Evolutionary conservation across 2,113 vertebrate species (phyloP).

Genomic region (Psilopsiagon aurifrons): DNA sequence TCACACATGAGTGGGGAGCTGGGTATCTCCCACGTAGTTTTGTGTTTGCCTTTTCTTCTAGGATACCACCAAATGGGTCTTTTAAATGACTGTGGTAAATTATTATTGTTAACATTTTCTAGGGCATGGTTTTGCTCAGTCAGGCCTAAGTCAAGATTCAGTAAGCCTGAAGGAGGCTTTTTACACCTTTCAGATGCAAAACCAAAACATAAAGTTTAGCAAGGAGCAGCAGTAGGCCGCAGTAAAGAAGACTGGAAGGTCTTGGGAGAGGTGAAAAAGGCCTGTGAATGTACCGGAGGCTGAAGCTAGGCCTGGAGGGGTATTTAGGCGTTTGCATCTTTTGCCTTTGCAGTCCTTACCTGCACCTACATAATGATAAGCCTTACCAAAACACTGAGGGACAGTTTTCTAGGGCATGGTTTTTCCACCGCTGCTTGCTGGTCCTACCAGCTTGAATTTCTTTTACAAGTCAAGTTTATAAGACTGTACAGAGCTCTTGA

Average conservation of each 20-base stretch:
- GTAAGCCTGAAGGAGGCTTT: neutral
- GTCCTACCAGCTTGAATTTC: neutral
- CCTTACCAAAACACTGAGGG: rapidly evolving
- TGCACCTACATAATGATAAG: neutral
- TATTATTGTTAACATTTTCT: neutral
- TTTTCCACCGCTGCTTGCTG: neutral
- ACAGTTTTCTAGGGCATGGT: neutral
- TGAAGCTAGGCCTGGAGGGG: neutral
- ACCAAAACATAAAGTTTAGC: neutral
- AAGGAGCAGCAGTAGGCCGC: neutral
- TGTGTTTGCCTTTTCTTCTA: neutral
- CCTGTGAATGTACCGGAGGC: neutral
- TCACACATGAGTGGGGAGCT: neutral
- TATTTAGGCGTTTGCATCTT: neutral
- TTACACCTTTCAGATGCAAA: neutral
- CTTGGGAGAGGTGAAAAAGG: neutral
- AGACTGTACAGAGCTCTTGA: neutral
- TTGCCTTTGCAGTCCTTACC: neutral
- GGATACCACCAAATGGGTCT: neutral
- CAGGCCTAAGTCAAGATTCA: neutral
- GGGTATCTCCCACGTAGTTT: neutral
- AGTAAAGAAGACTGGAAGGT: neutral
- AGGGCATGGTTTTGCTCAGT: neutral
- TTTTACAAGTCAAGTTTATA: neutral
- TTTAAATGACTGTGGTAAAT: neutral